A percentile compares a stretch with the other conserved stretches of the same genome.
These are phyloP conservation scores for Physocephala rufipes DNA, from an alignment of 2,888 invertebrate species.

Conservation along the genomic window DNA sequence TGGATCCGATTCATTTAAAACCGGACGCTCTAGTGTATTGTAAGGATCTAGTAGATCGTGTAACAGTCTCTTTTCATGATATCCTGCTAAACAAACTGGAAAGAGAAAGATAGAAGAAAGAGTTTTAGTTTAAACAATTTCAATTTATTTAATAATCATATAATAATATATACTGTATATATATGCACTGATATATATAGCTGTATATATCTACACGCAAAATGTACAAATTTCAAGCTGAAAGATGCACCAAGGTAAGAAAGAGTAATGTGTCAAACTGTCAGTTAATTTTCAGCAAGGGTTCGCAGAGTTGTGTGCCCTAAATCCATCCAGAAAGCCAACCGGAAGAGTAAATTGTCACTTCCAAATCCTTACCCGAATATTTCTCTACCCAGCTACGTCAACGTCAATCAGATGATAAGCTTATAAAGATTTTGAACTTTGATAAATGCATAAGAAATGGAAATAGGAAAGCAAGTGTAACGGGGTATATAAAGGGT, in stretches of 20 bases:
- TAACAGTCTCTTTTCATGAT: constrained; percentile 91
- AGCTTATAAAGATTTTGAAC: neutral
- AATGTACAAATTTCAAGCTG: no score
- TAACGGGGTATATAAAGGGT: neutral
- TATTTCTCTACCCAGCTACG: no score
- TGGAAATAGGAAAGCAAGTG: neutral
- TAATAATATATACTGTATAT: neutral
- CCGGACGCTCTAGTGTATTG: constrained; percentile 94
- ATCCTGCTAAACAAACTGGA: constrained; percentile 74
- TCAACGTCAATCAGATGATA: constrained; percentile 2
- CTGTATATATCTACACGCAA: no score
- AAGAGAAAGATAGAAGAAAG: constrained; percentile 44
- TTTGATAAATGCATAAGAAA: no score
- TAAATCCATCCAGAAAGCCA: no score
- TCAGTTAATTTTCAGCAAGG: neutral
- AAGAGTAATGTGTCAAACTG: constrained; percentile 6
- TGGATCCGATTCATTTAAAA: constrained; percentile 95
- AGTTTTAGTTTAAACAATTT: neutral
- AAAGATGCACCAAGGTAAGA: neutral
- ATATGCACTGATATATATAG: no score
- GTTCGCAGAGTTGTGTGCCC: no score
- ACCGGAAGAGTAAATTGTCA: no score
- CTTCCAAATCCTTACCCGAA: no score
- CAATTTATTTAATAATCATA: neutral
- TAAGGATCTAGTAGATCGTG: constrained; percentile 91